Evolutionary conservation across 2,797 vertebrate genomes (phyloP).

Genomic region (Esox lucius): DNA sequence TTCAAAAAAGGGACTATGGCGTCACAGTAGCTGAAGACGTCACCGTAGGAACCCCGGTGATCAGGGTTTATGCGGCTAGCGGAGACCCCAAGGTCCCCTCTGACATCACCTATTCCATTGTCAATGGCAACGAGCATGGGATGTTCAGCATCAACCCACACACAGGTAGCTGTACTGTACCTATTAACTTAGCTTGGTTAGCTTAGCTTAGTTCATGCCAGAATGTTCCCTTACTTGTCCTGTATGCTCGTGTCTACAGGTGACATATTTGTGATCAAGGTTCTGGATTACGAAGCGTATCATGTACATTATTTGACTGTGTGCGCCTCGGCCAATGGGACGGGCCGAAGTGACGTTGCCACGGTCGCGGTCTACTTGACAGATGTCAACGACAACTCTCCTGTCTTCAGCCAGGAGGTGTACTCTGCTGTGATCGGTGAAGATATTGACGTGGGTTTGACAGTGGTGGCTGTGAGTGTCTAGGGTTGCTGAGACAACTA

Average conservation of each 20-base stretch:
- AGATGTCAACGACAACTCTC: constrained; percentile 83
- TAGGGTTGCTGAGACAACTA: neutral
- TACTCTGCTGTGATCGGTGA: constrained; percentile 81
- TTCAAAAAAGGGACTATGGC: constrained; percentile 80
- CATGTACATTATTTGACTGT: constrained; percentile 82
- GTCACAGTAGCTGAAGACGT: constrained; percentile 77
- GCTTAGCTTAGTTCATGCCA: neutral
- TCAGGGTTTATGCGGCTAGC: constrained; percentile 82
- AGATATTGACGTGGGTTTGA: constrained; percentile 74
- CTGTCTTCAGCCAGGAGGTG: constrained; percentile 80
- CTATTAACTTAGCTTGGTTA: neutral
- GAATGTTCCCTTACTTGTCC: neutral
- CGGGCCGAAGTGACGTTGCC: constrained; percentile 77
- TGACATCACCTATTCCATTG: constrained; percentile 80
- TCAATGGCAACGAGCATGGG: constrained; percentile 81
- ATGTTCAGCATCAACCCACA: constrained; percentile 83
- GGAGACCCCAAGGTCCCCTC: constrained; percentile 78
- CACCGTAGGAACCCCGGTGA: constrained; percentile 73
- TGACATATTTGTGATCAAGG: constrained; percentile 78
- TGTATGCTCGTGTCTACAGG: constrained; percentile 56
- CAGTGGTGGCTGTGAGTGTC: constrained; percentile 70
- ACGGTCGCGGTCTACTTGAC: constrained; percentile 81
- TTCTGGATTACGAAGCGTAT: constrained; percentile 81
- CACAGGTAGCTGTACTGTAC: constrained; percentile 75
- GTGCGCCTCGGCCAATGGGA: constrained; percentile 78